Evolutionary conservation across 2,113 vertebrate species (phyloP).

Genomic region (Xiphophorus couchianus): DNA sequence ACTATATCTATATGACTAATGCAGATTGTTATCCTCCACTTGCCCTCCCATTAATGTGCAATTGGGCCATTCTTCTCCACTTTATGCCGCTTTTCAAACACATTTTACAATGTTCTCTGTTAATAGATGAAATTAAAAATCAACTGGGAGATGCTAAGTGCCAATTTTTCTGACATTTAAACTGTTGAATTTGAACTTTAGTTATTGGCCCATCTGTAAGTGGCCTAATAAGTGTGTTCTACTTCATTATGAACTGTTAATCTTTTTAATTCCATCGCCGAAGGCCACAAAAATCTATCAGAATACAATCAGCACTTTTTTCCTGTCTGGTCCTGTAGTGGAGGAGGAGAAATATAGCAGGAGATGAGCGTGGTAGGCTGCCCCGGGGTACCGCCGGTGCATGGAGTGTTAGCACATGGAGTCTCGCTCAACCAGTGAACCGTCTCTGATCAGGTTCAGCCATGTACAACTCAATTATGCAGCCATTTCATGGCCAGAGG

Average conservation of each 20-base stretch:
- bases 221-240: constrained; percentile 78
- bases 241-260: constrained; percentile 85
- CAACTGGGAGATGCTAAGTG: constrained; percentile 72
- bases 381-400: constrained; percentile 69
- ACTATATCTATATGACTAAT: constrained; percentile 39
- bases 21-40: constrained; percentile 55
- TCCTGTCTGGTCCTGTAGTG: constrained; percentile 50
- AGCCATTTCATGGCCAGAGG: constrained; percentile 79
- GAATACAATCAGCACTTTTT: constrained; percentile 79
- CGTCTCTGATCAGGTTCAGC: constrained; percentile 81
- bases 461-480: constrained; percentile 83
- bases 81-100: constrained; percentile 52
- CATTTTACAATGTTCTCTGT: constrained; percentile 65
- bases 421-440: constrained; percentile 79
- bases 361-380: constrained; percentile 49
- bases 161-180: constrained; percentile 75
- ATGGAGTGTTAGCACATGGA: constrained; percentile 71
- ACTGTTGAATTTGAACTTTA: constrained; percentile 78
- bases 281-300: constrained; percentile 83
- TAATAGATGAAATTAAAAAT: constrained; percentile 72
- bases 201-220: constrained; percentile 78
- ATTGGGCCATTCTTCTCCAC: constrained; percentile 53
- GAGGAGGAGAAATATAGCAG: constrained; percentile 59
- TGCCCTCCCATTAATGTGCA: constrained; percentile 58
- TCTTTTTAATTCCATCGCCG: constrained; percentile 83